These are phyloP conservation scores for Cyrtorhinus lividipennis DNA, from an alignment of 1,140 invertebrate genomes.

Conservation along the genomic window DNA sequence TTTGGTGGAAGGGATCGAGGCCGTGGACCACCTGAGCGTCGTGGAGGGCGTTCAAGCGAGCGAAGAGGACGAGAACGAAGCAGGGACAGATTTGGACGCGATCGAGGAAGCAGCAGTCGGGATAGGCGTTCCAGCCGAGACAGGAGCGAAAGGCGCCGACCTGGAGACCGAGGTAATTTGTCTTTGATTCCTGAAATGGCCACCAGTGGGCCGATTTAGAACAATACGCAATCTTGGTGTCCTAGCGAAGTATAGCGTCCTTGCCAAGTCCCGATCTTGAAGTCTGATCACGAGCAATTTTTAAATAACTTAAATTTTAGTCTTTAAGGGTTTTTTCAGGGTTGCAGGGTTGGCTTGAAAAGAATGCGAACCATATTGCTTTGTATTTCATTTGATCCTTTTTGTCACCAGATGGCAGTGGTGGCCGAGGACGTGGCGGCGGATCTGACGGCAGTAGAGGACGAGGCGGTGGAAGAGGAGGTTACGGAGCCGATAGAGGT, in stretches of 20 bases:
- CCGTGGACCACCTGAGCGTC: neutral
- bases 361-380: no score
- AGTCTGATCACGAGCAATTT: neutral
- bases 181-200: neutral
- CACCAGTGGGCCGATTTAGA: no score
- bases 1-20: slow-evolving; percentile 14
- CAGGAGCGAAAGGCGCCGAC: slow-evolving; percentile 7
- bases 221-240: no score
- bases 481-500: neutral
- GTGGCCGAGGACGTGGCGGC: neutral
- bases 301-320: neutral
- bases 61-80: neutral
- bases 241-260: no score
- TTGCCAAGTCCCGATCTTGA: no score
- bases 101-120: slow-evolving; percentile 4
- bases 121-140: neutral
- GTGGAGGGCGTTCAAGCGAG: neutral
- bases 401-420: neutral
- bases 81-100: slow-evolving; percentile 4
- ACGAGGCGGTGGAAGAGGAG: neutral
- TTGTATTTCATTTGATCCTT: neutral
- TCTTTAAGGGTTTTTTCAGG: no score
- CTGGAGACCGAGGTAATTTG: neutral
- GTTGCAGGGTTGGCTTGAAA: no score
- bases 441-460: neutral